A percentile compares a stretch with the other conserved stretches of the same genome.
phyloP scores from a whole-genome alignment of 2,797 vertebrate species.

The Serranus cabrilla region DNA sequence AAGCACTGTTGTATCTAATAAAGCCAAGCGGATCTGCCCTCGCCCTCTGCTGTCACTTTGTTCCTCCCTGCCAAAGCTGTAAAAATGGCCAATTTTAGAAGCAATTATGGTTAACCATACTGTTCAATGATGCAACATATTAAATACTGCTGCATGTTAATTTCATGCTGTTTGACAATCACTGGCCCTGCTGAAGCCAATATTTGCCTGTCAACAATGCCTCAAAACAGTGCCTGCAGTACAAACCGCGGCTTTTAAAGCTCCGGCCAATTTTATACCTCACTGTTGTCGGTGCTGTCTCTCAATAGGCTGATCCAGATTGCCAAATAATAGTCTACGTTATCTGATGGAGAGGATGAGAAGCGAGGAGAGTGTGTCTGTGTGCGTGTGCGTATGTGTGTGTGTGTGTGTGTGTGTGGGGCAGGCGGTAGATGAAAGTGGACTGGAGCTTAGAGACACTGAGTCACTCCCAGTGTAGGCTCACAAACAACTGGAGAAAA shows the following conservation, averaged over 20 bases:
- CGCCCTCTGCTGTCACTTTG: slow-evolving; percentile 12
- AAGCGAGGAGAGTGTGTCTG: slow-evolving; percentile 24
- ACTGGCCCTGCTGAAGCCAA: neutral
- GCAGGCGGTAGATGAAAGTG: slow-evolving; percentile 69
- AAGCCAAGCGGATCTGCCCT: slow-evolving; percentile 6
- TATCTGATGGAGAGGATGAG: slow-evolving; percentile 50
- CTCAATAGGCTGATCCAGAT: slow-evolving; percentile 36
- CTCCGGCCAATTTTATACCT: neutral
- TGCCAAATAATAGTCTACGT: slow-evolving; percentile 41
- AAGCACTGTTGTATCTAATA: slow-evolving; percentile 10
- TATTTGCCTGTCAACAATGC: slow-evolving; percentile 15
- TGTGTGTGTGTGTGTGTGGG: slow-evolving; percentile 6
- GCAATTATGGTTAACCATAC: slow-evolving; percentile 40
- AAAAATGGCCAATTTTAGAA: slow-evolving; percentile 19
- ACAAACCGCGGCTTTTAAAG: neutral
- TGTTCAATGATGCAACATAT: slow-evolving; percentile 40
- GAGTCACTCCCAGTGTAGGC: slow-evolving; percentile 73
- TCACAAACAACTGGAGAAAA: slow-evolving; percentile 81
- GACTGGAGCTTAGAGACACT: slow-evolving; percentile 76
- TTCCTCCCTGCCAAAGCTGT: slow-evolving; percentile 23
- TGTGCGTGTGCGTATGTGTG: slow-evolving; percentile 7
- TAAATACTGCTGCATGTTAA: slow-evolving; percentile 47
- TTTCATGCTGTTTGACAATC: slow-evolving; percentile 42
- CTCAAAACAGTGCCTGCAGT: slow-evolving; percentile 1
- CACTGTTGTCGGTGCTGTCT: slow-evolving; percentile 10